Percentiles rank a stretch among this genome's conserved stretches.
phyloP scores from a whole-genome alignment of 1,140 invertebrate genomes.

The Panagrolaimus sp. region DNA sequence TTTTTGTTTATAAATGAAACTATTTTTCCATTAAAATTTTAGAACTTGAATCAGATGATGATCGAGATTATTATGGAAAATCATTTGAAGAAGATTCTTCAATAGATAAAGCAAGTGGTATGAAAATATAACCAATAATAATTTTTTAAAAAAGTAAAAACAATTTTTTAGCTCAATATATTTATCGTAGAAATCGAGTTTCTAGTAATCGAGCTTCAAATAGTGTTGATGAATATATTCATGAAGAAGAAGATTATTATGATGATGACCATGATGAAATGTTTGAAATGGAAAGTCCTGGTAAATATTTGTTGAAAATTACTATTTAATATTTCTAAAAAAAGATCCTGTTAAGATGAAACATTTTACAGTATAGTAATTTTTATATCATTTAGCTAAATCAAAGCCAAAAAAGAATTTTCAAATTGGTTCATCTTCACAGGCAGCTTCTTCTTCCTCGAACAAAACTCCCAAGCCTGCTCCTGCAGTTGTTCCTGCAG shows the following conservation, averaged over 20 bases:
- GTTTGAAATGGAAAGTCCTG: slow-evolving; percentile 26
- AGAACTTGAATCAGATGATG: slow-evolving; percentile 39
- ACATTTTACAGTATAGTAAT: too few relatives aligned
- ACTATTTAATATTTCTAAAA: too few relatives aligned
- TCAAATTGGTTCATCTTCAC: not conserved
- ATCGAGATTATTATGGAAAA: slow-evolving; percentile 35
- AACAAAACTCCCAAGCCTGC: not conserved
- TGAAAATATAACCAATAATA: slow-evolving; percentile 21
- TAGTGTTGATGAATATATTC: slow-evolving; percentile 16
- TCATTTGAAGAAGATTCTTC: slow-evolving; percentile 31
- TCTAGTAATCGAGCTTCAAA: slow-evolving; percentile 4
- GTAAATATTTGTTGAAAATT: slow-evolving; percentile 15
- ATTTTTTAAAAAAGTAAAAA: not conserved
- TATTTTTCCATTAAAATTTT: slow-evolving; percentile 20
- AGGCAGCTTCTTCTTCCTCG: too few relatives aligned
- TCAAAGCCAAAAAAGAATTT: not conserved
- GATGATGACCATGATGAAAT: slow-evolving; percentile 20
- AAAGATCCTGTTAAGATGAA: too few relatives aligned
- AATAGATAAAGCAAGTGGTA: not conserved
- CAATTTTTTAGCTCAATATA: not conserved
- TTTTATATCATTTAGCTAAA: too few relatives aligned
- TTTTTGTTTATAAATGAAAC: too few relatives aligned
- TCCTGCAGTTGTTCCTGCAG: not conserved
- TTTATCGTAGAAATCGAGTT: not conserved
- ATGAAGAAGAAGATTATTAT: not conserved